Conservation (phyloP, 1,140 invertebrate species). For the Uloborus diversus region DNA sequence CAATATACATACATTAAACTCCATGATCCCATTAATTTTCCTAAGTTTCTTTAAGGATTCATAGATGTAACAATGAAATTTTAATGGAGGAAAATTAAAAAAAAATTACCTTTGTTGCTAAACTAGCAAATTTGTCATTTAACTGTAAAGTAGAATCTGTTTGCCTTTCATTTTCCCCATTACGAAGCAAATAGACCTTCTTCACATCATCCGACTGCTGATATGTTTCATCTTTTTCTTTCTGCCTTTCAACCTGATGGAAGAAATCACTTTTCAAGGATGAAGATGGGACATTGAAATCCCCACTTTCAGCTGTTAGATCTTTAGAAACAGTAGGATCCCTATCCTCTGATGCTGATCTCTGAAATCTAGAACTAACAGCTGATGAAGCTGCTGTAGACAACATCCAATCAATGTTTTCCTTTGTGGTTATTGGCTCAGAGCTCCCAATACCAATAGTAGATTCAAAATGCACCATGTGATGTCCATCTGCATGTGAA, state of each 20-base stretch:
- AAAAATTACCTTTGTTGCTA: constrained; percentile 32
- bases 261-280: constrained; percentile 28
- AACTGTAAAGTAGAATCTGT: constrained; percentile 2
- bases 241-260: background rate
- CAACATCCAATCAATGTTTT: background rate
- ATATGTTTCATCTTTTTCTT: background rate
- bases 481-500: background rate
- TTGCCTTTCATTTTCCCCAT: constrained; percentile 3
- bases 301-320: background rate
- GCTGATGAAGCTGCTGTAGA: background rate
- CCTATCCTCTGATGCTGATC: no score
- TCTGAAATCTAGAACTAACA: background rate
- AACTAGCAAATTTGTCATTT: constrained; percentile 36
- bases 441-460: background rate
- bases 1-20: no score
- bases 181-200: constrained; percentile 22
- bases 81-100: no score
- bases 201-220: constrained; percentile 15
- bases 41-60: no score
- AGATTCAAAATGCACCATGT: background rate
- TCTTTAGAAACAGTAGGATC: background rate
- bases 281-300: background rate
- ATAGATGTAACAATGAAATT: no score
- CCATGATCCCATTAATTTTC: no score
- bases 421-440: background rate